Conservation (phyloP, 2,888 invertebrate species). For the Meteorus colon region DNA sequence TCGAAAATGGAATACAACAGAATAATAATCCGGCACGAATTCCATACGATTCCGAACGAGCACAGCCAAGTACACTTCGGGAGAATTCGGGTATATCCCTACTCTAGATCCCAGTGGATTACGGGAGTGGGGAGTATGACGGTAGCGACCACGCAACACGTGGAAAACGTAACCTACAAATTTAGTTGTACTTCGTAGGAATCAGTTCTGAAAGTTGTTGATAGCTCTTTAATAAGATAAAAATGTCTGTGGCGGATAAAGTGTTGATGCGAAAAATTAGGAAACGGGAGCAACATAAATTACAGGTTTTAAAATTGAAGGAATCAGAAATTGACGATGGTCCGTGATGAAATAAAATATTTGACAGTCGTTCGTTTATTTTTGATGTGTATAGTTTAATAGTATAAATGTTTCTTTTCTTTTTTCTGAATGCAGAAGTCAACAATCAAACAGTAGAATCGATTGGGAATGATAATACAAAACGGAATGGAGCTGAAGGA, state of each 20-base stretch:
- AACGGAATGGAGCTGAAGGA: conserved; percentile 34
- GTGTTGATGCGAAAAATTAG: conserved; percentile 9
- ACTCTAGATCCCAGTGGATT: background rate
- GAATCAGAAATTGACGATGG: conserved; percentile 70
- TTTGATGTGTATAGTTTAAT: conserved; percentile 24
- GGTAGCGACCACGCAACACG: background rate
- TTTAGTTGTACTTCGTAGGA: background rate
- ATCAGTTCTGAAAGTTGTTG: background rate
- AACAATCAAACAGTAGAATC: conserved; percentile 26
- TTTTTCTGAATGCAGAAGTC: conserved; percentile 23
- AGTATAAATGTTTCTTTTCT: background rate
- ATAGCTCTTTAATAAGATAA: background rate
- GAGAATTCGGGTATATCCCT: too few species aligned
- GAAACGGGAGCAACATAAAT: conserved; percentile 2
- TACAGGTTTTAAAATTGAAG: conserved; percentile 62
- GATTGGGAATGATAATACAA: conserved; percentile 34
- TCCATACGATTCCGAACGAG: background rate
- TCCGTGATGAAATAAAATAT: conserved; percentile 45
- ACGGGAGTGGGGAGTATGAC: background rate
- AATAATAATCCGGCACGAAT: background rate
- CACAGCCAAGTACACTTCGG: too few species aligned
- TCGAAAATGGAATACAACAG: background rate
- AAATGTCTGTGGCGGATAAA: background rate
- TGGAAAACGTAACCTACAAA: background rate
- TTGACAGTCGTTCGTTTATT: conserved; percentile 12